Base-by-base conservation (phyloP, 2,113 vertebrate species). In the Amphiprion ocellaris region DNA sequence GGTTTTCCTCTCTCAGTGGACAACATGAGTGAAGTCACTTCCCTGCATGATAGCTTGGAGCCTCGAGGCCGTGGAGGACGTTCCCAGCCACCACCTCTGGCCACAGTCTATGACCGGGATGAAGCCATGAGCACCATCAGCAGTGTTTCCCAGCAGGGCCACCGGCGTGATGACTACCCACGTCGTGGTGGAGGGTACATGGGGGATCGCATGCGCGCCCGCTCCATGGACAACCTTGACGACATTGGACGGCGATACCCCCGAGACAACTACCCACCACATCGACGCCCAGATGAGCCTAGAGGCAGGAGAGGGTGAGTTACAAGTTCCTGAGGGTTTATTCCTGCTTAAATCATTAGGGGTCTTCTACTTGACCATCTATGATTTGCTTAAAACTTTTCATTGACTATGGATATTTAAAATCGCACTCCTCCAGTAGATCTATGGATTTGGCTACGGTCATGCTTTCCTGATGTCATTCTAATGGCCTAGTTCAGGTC, bases 151-250 rank as follows among this genome's bases (percentile, higher is more conserved):
- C 95, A 96, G 85, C 94, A 95, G 46, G 66, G 86, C 60, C 65
- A 0, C 6, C n/a, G 83, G 2, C 93, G 69, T 0, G 85, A 91
- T 0, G 88, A 94, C 21, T 80, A 87, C 19, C 80, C 87, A 4
- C 87, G 84, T 4, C 92, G 87, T 0, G 77, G 69, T 0, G 74
- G 73, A 2, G 90, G 84, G 5, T 67, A 87, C 79, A 72, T 74
- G 77, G 87, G 59, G 0, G 47, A 70, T 30, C 92, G 81, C 0
- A 85, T 39, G 1, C 96, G 95, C 0, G 94, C 97, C 0, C 96
- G 80, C 5, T 98, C 97, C 8, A 92, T 97, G 93, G 97, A 98
- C 39, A 94, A 96, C 75, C 92, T 98, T 2, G 96, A 97, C 2
- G 95, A 96, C 71, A 86, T 95, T 1, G 90, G 89, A 2, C 85